A percentile compares a stretch with the other conserved stretches of the same genome.
phyloP scores from a whole-genome alignment of 2,113 vertebrate species.

The Tricholaema leucomelas region DNA sequence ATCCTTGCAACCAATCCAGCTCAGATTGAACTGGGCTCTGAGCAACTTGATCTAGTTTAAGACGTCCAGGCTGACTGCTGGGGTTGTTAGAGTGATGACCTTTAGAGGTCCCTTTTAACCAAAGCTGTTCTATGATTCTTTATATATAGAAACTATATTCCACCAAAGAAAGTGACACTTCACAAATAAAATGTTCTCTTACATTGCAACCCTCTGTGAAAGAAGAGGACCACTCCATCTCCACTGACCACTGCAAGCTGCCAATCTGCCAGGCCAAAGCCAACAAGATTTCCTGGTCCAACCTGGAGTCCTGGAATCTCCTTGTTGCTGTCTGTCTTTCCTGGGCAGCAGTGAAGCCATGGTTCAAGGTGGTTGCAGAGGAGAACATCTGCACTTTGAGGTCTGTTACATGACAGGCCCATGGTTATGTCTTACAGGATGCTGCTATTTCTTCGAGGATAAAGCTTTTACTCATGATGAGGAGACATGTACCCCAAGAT shows the following conservation, averaged over 20 bases:
- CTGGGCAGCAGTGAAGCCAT: too few species aligned
- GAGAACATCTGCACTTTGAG: accelerated
- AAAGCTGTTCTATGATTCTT: not conserved
- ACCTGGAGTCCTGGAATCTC: not conserved
- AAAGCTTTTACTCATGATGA: not conserved
- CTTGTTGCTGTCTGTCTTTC: not conserved
- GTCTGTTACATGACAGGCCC: accelerated
- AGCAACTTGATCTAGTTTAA: not conserved
- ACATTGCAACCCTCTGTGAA: accelerated
- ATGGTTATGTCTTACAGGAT: not conserved
- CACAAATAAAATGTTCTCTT: not conserved
- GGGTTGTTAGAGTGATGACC: not conserved
- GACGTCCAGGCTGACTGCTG: not conserved
- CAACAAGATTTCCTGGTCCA: not conserved
- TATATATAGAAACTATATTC: not conserved
- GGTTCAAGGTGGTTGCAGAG: not conserved
- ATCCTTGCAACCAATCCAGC: not conserved
- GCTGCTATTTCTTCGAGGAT: not conserved
- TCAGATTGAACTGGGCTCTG: not conserved
- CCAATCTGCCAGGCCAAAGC: not conserved
- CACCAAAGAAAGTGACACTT: not conserved
- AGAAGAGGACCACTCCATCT: not conserved
- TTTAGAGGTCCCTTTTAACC: not conserved
- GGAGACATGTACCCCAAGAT: not conserved
- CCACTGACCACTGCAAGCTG: accelerated